Percentiles rank a stretch among this genome's conserved stretches.
phyloP scores from a whole-genome alignment of 2,888 invertebrate species.

The Schrankia costaestrigalis region DNA sequence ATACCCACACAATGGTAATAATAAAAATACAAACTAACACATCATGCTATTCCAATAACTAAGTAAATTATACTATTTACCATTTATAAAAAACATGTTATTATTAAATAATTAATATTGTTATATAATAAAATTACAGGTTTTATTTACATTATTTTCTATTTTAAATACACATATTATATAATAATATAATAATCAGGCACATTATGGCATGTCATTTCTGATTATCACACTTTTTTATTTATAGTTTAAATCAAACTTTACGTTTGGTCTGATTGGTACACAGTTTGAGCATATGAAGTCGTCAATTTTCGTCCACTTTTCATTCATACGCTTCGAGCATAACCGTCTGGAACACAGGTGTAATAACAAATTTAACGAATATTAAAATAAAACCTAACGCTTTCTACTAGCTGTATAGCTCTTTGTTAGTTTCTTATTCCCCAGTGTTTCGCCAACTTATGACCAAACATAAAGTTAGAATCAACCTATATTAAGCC shows the following conservation, averaged over 20 bases:
- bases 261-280: no score
- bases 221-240: slow-evolving; percentile 27
- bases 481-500: no score
- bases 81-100: background rate
- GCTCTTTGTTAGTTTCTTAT: no score
- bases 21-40: slow-evolving; percentile 19
- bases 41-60: slow-evolving; percentile 30
- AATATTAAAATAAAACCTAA: no score
- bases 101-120: slow-evolving; percentile 6
- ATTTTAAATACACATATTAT: slow-evolving; percentile 18
- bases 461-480: no score
- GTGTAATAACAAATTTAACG: no score
- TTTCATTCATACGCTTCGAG: no score
- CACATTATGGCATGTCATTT: slow-evolving; percentile 58
- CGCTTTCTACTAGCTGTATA: no score
- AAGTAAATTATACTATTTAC: slow-evolving; percentile 4
- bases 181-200: slow-evolving; percentile 44
- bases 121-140: slow-evolving; percentile 14
- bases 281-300: no score
- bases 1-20: slow-evolving; percentile 22
- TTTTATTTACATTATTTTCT: slow-evolving; percentile 27
- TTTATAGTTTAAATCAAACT: slow-evolving; percentile 4
- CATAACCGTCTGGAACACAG: no score
- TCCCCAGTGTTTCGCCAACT: no score
- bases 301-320: no score